phyloP scores from a whole-genome alignment of 2,888 invertebrate genomes.

The Yponomeuta evonymella region DNA sequence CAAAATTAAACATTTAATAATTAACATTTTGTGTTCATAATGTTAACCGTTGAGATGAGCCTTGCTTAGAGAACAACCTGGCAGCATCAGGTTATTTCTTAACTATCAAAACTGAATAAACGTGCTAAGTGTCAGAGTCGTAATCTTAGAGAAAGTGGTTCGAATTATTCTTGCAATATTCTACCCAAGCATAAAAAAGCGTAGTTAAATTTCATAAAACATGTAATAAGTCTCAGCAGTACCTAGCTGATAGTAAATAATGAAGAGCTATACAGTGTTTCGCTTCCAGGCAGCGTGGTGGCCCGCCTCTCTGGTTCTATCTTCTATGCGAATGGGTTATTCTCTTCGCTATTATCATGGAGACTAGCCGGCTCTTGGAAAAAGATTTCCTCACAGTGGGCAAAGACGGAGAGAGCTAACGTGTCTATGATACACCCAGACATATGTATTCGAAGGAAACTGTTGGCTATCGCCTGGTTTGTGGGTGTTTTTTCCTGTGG shows the following conservation, averaged over 20 bases:
- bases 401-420: slow-evolving; percentile 15
- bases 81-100: too few relatives aligned
- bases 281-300: slow-evolving; percentile 27
- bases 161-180: too few relatives aligned
- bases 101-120: too few relatives aligned
- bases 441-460: neutral
- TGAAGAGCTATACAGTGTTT: neutral
- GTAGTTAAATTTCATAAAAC: too few relatives aligned
- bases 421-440: neutral
- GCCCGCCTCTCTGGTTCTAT: slow-evolving; percentile 50
- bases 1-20: too few relatives aligned
- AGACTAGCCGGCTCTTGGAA: slow-evolving; percentile 38
- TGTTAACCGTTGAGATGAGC: too few relatives aligned
- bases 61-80: too few relatives aligned
- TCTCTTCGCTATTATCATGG: slow-evolving; percentile 42
- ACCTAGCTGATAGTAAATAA: neutral
- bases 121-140: too few relatives aligned
- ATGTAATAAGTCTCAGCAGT: too few relatives aligned
- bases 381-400: slow-evolving; percentile 36
- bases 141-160: too few relatives aligned
- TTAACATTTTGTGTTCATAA: too few relatives aligned
- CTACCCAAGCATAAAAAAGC: too few relatives aligned
- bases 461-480: neutral
- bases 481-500: slow-evolving; percentile 10
- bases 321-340: slow-evolving; percentile 46